Percentiles rank a stretch among this genome's conserved stretches.
Conservation (phyloP, 2,888 invertebrate genomes). For the Mythimna impura region DNA sequence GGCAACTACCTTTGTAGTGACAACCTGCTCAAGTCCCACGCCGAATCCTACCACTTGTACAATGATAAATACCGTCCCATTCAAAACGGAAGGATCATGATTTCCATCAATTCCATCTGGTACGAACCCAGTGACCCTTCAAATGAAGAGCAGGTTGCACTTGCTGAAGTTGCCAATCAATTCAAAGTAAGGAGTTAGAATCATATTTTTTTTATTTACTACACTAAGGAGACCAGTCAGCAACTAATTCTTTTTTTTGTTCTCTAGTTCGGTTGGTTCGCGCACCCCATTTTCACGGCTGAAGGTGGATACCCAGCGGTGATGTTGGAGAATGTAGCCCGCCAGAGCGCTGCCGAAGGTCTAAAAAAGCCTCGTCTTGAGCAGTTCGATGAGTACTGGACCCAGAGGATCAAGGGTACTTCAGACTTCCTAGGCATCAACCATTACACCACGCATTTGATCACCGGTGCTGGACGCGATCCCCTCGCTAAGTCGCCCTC, state of each 20-base stretch:
- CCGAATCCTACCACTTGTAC: slow-evolving; percentile 92
- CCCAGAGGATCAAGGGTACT: slow-evolving; percentile 85
- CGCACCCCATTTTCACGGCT: slow-evolving; percentile 88
- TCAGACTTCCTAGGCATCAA: slow-evolving; percentile 89
- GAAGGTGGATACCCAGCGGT: slow-evolving; percentile 87
- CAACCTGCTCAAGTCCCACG: slow-evolving; percentile 92
- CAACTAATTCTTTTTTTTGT: slow-evolving; percentile 12
- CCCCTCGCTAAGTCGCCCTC: slow-evolving; percentile 85
- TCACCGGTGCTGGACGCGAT: slow-evolving; percentile 84
- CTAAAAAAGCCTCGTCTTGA: slow-evolving; percentile 82
- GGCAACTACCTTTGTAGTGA: slow-evolving; percentile 92
- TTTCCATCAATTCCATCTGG: slow-evolving; percentile 89
- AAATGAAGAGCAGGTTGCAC: slow-evolving; percentile 81
- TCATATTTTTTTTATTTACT: not conserved
- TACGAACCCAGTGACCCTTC: slow-evolving; percentile 86
- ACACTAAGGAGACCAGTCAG: not conserved
- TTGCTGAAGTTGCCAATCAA: slow-evolving; percentile 88
- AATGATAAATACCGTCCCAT: slow-evolving; percentile 89
- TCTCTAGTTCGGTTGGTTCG: slow-evolving; percentile 89
- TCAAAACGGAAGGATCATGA: slow-evolving; percentile 90
- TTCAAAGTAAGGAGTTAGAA: slow-evolving; percentile 80
- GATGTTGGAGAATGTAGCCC: slow-evolving; percentile 86
- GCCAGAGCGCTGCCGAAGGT: slow-evolving; percentile 84
- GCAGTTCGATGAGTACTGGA: slow-evolving; percentile 87
- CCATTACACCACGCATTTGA: slow-evolving; percentile 87